Conservation (phyloP, 2,888 invertebrate species). For the Lasioglossum leucozonium region DNA sequence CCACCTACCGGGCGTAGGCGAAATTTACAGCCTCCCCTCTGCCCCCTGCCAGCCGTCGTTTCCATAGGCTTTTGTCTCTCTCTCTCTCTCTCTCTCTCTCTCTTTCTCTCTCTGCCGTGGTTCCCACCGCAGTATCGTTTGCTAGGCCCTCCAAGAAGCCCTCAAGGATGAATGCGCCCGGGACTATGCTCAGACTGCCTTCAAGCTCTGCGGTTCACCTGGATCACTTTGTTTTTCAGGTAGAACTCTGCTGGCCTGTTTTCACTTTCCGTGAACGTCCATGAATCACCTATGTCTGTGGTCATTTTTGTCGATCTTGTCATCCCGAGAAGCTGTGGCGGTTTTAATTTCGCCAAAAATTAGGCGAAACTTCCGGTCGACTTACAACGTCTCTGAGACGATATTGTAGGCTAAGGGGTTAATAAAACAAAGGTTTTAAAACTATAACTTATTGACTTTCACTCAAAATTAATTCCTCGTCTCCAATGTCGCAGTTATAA, state of each 20-base stretch:
- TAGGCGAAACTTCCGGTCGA: too few species aligned
- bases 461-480: too few species aligned
- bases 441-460: too few species aligned
- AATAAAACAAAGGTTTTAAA: too few species aligned
- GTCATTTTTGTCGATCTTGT: too few species aligned
- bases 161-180: neutral
- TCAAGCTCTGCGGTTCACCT: neutral
- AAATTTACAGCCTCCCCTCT: conserved; percentile 73
- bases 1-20: conserved; percentile 68
- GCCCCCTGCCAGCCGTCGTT: conserved; percentile 26
- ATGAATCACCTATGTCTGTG: too few species aligned
- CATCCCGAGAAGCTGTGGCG: too few species aligned
- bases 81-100: conserved; percentile 36
- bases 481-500: too few species aligned
- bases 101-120: conserved; percentile 24
- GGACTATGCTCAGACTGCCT: neutral
- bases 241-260: neutral
- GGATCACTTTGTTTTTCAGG: neutral
- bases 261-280: neutral
- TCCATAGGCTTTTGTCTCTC: conserved; percentile 21
- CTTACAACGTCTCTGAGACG: too few species aligned
- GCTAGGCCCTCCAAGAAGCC: conserved; percentile 6
- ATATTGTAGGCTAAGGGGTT: too few species aligned
- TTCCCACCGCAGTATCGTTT: conserved; percentile 36
- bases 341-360: too few species aligned